Evolutionary conservation across 2,797 vertebrate species (phyloP), one percentile per base, ranked within the genome.

Genomic region (Cirrhinus mrigala): DNA sequence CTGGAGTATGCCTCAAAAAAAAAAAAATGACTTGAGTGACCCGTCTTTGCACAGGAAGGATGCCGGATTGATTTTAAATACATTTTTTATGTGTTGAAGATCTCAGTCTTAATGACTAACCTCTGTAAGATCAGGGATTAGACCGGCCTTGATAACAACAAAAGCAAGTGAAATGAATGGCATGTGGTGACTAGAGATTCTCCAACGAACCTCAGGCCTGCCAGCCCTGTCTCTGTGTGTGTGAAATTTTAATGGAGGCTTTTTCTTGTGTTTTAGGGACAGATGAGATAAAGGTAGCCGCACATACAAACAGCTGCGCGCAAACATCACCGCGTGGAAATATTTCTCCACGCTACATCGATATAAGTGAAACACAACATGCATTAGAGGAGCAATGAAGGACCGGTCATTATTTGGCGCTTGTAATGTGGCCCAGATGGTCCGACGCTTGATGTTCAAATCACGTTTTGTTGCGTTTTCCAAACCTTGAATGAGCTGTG

Each of bases 401-500:
- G 90, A 94, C 90, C 89, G 93, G 92, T 90, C 89, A 90, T 95
- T 93, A 92, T 94, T 94, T 94, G 92, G 91, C 91, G 93, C 81
- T 84, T 66, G 74, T 92, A 90, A 90, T 93, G 91, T 90, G 90
- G 87, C 93, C 91, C 94, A 94, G 94, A 95, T 94, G 94, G 94
- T 91, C 90, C 3, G 88, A 93, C 89, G 91, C 92, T 96, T 96
- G 93, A 94, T 93, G 93, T 94, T 95, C 94, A 92, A 93, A 93
- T 96, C 94, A 95, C 94, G 94, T 95, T 94, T 92, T 92, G 92
- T 94, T 95, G 93, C 92, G 84, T 94, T 94, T 94, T 93, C 91
- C 89, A 91, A 89, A 92, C 90, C 92, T 94, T 94, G 91, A 94
- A 94, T 92, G 93, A 92, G 93, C 93, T 95, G 91, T 94, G 94